Base-by-base conservation (phyloP, 2,797 vertebrate species). In the Phoxinus dragarum region DNA sequence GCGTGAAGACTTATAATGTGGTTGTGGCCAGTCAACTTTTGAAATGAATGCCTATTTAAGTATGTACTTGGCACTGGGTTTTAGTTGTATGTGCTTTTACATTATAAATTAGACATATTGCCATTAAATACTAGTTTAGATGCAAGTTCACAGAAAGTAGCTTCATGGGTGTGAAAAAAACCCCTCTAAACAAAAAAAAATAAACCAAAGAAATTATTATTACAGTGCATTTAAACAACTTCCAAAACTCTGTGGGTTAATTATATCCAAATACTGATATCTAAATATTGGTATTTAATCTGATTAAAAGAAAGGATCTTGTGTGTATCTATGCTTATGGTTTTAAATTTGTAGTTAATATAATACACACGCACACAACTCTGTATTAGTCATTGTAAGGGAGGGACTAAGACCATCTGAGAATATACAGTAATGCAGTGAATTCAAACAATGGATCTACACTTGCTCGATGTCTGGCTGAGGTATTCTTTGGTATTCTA, bases 401-500 rank as follows among this genome's bases (percentile, higher is more conserved):
- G 17, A 47, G 19, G 42, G 36, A 56, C 49, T 78, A 21, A 67
- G 31, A n/a, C 31, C 21, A 27, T 64, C 21, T 80, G 64, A 80
- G 67, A 80, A 64, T 31, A 68, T 21, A 59, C 12, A 64, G 27
- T 61, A 38, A 79, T 84, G 74, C 16, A 21, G 64, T 69, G 64
- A 77, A 69, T 69, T 84, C 36, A 38, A 56, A 68, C 21, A 69
- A 59, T 72, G 23, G 38, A 79, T 80, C 54, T 85, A 85, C 54
- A 21, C 64, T 76, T 69, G n/a, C 19, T 54, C 38, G 47, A 92
- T 89, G 88, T 89, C 17, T 86, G 87, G 78, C 49, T 95, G 94
- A 96, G 95, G 94, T 95, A 95, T 92, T 93, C 94, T 95, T 94
- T 95, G 94, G 93, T 92, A 84, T 89, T 85, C 84, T 87, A 88